phyloP scores from a whole-genome alignment of 2,888 invertebrate genomes.

The Agrotis exclamationis region DNA sequence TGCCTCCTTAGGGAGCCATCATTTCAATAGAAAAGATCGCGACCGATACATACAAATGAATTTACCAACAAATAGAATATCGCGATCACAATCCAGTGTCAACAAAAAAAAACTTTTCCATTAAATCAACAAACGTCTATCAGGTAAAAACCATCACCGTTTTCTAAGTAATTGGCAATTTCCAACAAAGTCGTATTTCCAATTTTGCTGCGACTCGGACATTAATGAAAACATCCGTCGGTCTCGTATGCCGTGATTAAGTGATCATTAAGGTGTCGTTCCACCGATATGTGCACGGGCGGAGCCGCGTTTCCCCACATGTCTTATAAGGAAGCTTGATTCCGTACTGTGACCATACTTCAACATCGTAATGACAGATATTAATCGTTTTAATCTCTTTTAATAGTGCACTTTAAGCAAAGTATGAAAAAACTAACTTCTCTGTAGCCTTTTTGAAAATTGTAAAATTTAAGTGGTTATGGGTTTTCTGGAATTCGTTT shows the following conservation, averaged over 20 bases:
- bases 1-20: constrained; percentile 2
- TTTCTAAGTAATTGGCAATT: constrained; percentile 71
- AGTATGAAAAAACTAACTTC: constrained; percentile 59
- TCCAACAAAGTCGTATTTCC: constrained; percentile 68
- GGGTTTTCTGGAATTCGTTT: constrained; percentile 31
- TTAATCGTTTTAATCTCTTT: constrained; percentile 77
- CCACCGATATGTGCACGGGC: constrained; percentile 70
- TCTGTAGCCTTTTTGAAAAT: constrained; percentile 46
- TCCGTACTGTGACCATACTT: constrained; percentile 76
- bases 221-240: constrained; percentile 76
- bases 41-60: constrained; percentile 42
- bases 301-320: constrained; percentile 69
- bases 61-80: constrained; percentile 40
- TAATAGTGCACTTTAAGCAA: constrained; percentile 62
- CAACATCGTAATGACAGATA: constrained; percentile 70
- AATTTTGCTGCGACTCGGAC: constrained; percentile 66
- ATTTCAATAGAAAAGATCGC: constrained; percentile 27
- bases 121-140: constrained; percentile 30
- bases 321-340: constrained; percentile 76
- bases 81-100: constrained; percentile 18
- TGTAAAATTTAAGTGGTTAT: constrained; percentile 29
- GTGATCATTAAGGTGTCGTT: constrained; percentile 82
- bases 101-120: constrained; percentile 36
- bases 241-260: constrained; percentile 76
- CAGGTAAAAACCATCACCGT: constrained; percentile 42